Evolutionary conservation across 2,113 vertebrate genomes (phyloP).

Genomic region (Otolemur garnettii): DNA sequence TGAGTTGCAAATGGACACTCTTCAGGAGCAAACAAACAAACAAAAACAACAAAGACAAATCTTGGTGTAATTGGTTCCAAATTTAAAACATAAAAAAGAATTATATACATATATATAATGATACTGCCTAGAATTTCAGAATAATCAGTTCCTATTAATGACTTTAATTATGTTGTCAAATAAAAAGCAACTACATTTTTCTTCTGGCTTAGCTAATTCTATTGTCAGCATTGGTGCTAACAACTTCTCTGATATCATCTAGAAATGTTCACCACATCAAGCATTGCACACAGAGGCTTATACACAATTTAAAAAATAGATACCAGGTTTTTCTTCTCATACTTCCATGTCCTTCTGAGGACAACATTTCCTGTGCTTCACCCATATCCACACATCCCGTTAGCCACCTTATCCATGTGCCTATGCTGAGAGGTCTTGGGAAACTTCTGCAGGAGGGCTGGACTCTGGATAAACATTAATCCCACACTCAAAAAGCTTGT

Average conservation of each 20-base stretch:
- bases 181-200: neutral
- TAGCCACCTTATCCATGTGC: neutral
- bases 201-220: neutral
- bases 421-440: neutral
- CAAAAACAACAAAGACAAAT: neutral
- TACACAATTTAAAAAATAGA: neutral
- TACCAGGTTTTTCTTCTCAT: neutral
- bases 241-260: neutral
- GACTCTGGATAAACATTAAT: neutral
- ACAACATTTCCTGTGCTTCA: neutral
- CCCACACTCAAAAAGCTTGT: neutral
- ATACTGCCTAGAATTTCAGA: neutral
- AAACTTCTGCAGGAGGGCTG: neutral
- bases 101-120: neutral
- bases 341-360: neutral
- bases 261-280: neutral
- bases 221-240: no score
- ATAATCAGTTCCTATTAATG: neutral
- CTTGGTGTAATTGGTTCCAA: neutral
- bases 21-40: neutral
- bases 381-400: neutral
- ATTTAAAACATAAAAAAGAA: neutral
- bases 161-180: neutral
- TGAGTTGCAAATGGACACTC: neutral
- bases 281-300: neutral